Percentiles rank a stretch among this genome's conserved stretches.
Conservation (phyloP, 1,140 invertebrate genomes). For the Neodiprion virginianus region DNA sequence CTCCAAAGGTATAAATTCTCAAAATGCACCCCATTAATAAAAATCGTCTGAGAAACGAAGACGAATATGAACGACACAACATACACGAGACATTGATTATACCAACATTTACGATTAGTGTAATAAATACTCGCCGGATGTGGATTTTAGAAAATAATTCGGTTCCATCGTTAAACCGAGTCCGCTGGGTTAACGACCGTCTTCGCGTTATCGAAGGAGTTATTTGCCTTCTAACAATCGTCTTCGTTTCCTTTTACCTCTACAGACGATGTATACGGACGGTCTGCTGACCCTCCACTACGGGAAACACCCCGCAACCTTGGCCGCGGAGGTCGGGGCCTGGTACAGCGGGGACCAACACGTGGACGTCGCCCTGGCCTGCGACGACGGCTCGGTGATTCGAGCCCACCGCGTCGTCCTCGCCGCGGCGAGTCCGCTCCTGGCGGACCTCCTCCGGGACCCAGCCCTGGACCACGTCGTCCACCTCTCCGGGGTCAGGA, state of each 20-base stretch:
- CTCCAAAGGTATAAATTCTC: too few relatives aligned
- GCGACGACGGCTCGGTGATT: slow-evolving; percentile 77
- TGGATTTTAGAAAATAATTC: too few relatives aligned
- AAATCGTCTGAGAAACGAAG: too few relatives aligned
- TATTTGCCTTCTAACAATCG: too few relatives aligned
- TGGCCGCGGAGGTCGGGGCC: slow-evolving; percentile 84
- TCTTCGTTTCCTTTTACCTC: slow-evolving; percentile 25
- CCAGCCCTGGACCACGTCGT: slow-evolving; percentile 74
- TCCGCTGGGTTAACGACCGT: too few relatives aligned
- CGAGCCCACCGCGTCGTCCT: slow-evolving; percentile 82
- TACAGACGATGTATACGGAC: slow-evolving; percentile 63
- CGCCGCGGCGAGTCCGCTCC: slow-evolving; percentile 82
- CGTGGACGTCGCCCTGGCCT: slow-evolving; percentile 81
- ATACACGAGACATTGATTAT: too few relatives aligned
- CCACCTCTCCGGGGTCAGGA: slow-evolving; percentile 81
- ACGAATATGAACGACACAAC: too few relatives aligned
- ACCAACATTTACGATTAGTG: too few relatives aligned
- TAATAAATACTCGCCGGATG: too few relatives aligned
- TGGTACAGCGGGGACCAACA: slow-evolving; percentile 83
- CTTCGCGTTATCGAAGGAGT: too few relatives aligned
- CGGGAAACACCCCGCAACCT: slow-evolving; percentile 87
- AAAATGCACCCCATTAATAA: too few relatives aligned
- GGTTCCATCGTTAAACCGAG: too few relatives aligned
- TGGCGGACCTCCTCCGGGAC: slow-evolving; percentile 77
- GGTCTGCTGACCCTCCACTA: slow-evolving; percentile 85